A percentile compares a stretch with the other conserved stretches of the same genome.
These are phyloP conservation scores for Cnemophilus loriae DNA, from an alignment of 2,113 vertebrate species.

Conservation along the genomic window DNA sequence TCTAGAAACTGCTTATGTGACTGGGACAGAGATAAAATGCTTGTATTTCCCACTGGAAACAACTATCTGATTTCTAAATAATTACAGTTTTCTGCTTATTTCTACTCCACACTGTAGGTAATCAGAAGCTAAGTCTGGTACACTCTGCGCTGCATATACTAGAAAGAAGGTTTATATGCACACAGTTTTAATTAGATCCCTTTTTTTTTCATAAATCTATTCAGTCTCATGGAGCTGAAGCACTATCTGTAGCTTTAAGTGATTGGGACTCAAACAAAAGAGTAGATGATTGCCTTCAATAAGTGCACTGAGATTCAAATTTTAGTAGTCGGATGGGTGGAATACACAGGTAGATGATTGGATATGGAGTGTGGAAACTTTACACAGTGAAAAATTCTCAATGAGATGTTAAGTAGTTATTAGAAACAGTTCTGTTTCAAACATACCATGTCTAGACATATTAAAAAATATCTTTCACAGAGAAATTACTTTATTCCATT, in stretches of 20 bases:
- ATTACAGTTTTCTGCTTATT: neutral
- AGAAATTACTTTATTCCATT: neutral
- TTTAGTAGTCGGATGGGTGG: neutral
- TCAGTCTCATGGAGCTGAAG: neutral
- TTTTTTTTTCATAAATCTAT: neutral
- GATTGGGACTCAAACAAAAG: neutral
- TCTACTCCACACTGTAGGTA: neutral
- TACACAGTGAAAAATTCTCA: neutral
- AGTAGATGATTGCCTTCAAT: neutral
- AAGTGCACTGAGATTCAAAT: neutral
- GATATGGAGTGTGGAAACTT: neutral
- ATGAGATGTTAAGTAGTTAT: neutral
- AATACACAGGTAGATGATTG: neutral
- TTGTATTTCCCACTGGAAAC: neutral
- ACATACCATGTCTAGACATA: neutral
- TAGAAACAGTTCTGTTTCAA: neutral
- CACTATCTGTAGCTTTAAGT: neutral
- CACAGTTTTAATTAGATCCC: neutral
- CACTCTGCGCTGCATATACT: neutral
- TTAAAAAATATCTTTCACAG: neutral
- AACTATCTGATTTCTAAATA: neutral
- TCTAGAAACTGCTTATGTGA: neutral
- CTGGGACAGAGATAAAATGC: neutral
- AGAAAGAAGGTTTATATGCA: neutral
- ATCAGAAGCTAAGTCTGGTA: neutral